These are phyloP conservation scores for Rhea americana DNA, from an alignment of 2,113 vertebrate genomes.

Conservation along the genomic window DNA sequence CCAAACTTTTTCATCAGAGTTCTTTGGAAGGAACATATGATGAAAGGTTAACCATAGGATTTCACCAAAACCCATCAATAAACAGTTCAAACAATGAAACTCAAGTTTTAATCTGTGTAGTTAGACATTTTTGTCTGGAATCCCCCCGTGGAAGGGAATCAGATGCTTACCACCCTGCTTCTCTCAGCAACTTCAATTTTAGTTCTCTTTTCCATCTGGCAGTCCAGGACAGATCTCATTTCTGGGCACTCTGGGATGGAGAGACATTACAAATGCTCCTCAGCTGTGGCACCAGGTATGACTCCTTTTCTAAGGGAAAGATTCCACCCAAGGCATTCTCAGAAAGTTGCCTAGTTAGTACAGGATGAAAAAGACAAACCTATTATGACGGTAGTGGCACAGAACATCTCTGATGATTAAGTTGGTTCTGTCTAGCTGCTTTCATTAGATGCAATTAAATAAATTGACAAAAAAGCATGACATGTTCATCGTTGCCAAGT, in stretches of 20 bases:
- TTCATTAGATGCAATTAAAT: background rate
- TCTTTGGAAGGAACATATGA: background rate
- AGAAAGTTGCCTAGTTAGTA: background rate
- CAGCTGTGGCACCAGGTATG: rapidly evolving
- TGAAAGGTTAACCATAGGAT: background rate
- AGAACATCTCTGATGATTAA: background rate
- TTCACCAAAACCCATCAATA: background rate
- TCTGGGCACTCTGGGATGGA: background rate
- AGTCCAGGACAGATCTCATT: background rate
- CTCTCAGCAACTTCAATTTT: background rate
- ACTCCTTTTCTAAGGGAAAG: background rate
- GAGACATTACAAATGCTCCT: background rate
- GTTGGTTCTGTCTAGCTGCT: background rate
- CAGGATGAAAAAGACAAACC: background rate
- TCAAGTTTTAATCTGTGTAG: background rate
- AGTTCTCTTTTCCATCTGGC: background rate
- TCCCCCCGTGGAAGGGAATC: background rate
- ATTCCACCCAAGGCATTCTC: background rate
- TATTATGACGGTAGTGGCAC: rapidly evolving
- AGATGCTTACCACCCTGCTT: background rate
- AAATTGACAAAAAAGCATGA: background rate
- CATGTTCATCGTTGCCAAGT: background rate
- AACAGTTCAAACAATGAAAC: background rate
- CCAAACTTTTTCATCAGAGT: background rate
- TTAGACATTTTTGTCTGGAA: background rate